phyloP scores from a whole-genome alignment of 2,888 invertebrate genomes.

The Taenaris catops region DNA sequence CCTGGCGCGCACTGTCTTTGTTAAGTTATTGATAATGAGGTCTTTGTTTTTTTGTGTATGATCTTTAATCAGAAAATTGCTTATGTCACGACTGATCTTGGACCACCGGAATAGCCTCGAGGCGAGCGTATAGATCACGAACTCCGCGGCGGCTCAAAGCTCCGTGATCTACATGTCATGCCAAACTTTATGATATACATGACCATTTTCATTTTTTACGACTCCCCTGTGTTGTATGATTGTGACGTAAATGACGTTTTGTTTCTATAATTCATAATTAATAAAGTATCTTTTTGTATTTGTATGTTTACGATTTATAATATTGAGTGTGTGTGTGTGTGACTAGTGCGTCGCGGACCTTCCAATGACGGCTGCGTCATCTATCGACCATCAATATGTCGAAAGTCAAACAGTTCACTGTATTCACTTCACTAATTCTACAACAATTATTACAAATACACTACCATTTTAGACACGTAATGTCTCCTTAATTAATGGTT shows the following conservation, averaged over 20 bases:
- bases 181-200: constrained; percentile 17
- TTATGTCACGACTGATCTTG: constrained; percentile 32
- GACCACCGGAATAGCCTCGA: constrained; percentile 33
- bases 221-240: constrained; percentile 2
- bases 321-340: constrained; percentile 30
- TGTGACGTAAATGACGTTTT: constrained; percentile 6
- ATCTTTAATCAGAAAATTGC: constrained; percentile 33
- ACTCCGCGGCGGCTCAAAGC: constrained; percentile 22
- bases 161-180: constrained; percentile 23
- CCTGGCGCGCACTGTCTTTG: constrained; percentile 70
- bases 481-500: constrained; percentile 63
- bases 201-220: constrained; percentile 18
- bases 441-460: constrained; percentile 74
- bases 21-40: constrained; percentile 29
- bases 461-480: constrained; percentile 74
- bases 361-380: constrained; percentile 39
- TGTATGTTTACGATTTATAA: constrained; percentile 4
- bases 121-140: constrained; percentile 27
- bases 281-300: not conserved
- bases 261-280: not conserved
- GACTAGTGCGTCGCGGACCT: constrained; percentile 69
- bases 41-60: constrained; percentile 29
- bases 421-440: constrained; percentile 70
- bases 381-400: constrained; percentile 32
- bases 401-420: constrained; percentile 45